A percentile compares a stretch with the other conserved stretches of the same genome.
Conservation (phyloP, 2,113 vertebrate genomes). For the Sinocyclocheilus anshuiensis region DNA sequence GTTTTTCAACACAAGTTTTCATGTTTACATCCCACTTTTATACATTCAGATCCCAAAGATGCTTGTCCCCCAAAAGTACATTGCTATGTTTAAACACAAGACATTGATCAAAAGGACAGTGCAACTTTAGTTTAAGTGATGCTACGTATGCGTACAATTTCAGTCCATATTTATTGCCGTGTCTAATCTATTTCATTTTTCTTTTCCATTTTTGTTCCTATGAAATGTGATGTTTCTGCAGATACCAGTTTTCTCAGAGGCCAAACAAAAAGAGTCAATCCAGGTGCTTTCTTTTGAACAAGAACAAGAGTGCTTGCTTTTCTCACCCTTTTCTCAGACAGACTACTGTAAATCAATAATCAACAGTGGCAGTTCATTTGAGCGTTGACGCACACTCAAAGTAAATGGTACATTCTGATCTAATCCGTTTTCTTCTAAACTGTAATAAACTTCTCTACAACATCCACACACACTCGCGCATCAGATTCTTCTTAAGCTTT, state of each 20-base stretch:
- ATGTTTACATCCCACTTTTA: slow-evolving; percentile 59
- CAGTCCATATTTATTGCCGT: slow-evolving; percentile 60
- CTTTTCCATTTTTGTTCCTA: slow-evolving; percentile 28
- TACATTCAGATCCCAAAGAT: slow-evolving; percentile 62
- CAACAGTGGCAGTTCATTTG: slow-evolving; percentile 51
- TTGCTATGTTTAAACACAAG: slow-evolving; percentile 66
- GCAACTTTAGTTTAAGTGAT: slow-evolving; percentile 59
- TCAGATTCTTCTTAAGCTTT: slow-evolving; percentile 7
- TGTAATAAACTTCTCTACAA: slow-evolving; percentile 31
- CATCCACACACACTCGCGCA: slow-evolving; percentile 45
- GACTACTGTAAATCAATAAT: slow-evolving; percentile 43
- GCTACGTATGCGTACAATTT: slow-evolving; percentile 59
- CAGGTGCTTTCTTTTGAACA: slow-evolving; percentile 23
- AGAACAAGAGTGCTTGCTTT: slow-evolving; percentile 36
- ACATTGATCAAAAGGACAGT: slow-evolving; percentile 59
- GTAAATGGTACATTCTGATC: slow-evolving; percentile 72
- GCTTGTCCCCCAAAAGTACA: slow-evolving; percentile 77
- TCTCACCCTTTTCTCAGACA: slow-evolving; percentile 32
- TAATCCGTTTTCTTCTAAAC: slow-evolving; percentile 61
- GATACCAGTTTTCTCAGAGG: background rate
- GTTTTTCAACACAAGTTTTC: slow-evolving; percentile 55
- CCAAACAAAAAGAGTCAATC: background rate
- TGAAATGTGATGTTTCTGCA: slow-evolving; percentile 24
- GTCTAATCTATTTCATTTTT: slow-evolving; percentile 51
- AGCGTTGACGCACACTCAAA: slow-evolving; percentile 59